Evolutionary conservation across 2,888 invertebrate species (phyloP), one percentile per base, ranked within the genome.

Genomic region (Paralinhomoeus sp.): DNA sequence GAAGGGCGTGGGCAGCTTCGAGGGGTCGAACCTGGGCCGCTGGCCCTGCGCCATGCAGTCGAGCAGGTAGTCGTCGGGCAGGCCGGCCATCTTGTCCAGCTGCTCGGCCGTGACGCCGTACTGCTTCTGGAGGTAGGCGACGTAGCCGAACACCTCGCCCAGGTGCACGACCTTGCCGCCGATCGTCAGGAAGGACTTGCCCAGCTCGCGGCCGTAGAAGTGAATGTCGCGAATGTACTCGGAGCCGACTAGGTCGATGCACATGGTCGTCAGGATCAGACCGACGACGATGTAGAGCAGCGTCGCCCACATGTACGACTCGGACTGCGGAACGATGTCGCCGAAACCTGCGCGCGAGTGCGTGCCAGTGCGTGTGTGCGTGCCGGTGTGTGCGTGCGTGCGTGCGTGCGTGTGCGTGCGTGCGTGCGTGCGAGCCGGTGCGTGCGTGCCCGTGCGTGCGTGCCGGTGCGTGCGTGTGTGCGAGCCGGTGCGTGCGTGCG

Each of bases 161-260:
- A 61, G 51, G 43, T 61, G 60, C 9, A 61, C 58, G 23, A 60
- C 58, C 49, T 60, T 60, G 37, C 60, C 60, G 33, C 61, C 61
- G 45, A 61, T 55, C 7, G 57, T 58, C 52, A 62, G 52, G 47
- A 61, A 57, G 17, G 54, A 50, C 34, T 44, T 24, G 23, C 60
- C 58, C n/a, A 61, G 47, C 45, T 53, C 54, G 22, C 61, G 52
- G 20, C 61, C 61, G 47, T 62, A 62, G 48, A 57, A 60, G 50
- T 61, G 61, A 34, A 61, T 60, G 47, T 62, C 61, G 37, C 59
- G 54, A 41, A 61, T 61, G 49, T 61, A 61, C 45, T 57, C 61
- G 42, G 53, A 54, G 27, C 61, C 61, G 23, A 61, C 40, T 20
- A 40, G 31, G 31, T 40, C 60, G 43, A 60, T 60, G 47, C 60